These are phyloP conservation scores for Forbesichthys agassizii DNA, from an alignment of 2,113 vertebrate species.

Conservation along the genomic window DNA sequence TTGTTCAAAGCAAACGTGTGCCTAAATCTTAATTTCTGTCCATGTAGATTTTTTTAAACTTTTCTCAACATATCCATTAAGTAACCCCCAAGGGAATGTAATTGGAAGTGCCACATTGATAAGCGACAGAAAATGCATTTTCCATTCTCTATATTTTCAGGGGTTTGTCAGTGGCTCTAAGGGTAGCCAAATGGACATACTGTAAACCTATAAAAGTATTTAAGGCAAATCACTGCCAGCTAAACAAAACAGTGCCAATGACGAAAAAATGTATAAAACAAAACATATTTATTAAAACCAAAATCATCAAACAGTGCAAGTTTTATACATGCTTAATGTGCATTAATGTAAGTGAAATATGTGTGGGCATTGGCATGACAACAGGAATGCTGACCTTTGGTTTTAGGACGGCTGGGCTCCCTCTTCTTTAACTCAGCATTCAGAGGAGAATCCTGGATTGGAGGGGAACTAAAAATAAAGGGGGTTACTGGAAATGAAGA, in stretches of 20 bases:
- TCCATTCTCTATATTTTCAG: conserved; percentile 27
- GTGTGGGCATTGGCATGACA: not conserved
- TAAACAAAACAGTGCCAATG: conserved; percentile 32
- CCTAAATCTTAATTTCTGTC: conserved; percentile 3
- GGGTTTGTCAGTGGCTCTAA: conserved; percentile 23
- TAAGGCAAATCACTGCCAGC: conserved; percentile 15
- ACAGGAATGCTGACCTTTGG: conserved; percentile 66
- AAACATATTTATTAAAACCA: conserved; percentile 23
- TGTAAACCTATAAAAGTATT: conserved; percentile 25
- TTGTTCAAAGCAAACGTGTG: conserved; percentile 13
- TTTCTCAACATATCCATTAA: conserved; percentile 12
- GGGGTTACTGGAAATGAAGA: conserved; percentile 56
- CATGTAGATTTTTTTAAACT: not conserved
- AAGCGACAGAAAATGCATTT: conserved; percentile 12
- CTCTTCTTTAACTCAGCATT: conserved; percentile 63
- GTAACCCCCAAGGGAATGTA: conserved; percentile 1
- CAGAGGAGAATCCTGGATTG: conserved; percentile 78
- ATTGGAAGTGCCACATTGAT: conserved; percentile 10
- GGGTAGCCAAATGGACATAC: conserved; percentile 21
- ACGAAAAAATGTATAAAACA: conserved; percentile 26
- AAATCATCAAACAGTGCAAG: conserved; percentile 27
- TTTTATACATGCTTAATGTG: conserved; percentile 18
- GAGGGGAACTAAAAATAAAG: conserved; percentile 71
- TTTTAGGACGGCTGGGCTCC: conserved; percentile 57
- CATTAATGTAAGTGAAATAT: conserved; percentile 10